A percentile compares a stretch with the other conserved stretches of the same genome.
Conservation (phyloP, 2,888 invertebrate genomes). For the Agonum fuliginosum region DNA sequence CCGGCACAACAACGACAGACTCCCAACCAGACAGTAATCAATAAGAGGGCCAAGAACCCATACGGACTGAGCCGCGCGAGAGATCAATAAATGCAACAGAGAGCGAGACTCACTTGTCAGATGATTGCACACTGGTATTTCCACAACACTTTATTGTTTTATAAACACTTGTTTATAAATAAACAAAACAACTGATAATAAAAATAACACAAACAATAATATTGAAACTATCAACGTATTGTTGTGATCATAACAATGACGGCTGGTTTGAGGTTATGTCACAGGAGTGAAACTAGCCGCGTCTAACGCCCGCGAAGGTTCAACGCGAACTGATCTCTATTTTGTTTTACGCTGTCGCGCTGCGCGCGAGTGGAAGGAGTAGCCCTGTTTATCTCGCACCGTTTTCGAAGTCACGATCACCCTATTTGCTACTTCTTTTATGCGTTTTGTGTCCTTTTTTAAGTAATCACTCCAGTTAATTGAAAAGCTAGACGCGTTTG, state of each 20-base stretch:
- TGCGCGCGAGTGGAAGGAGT: conserved; percentile 13
- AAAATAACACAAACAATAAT: background rate
- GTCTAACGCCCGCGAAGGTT: background rate
- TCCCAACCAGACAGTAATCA: conserved; percentile 21
- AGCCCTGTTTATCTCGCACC: conserved; percentile 20
- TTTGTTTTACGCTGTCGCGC: background rate
- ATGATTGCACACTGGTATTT: background rate
- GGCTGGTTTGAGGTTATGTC: background rate
- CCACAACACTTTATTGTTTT: background rate
- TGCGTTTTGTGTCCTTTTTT: conserved; percentile 34
- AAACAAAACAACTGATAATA: conserved; percentile 4
- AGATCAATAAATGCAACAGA: conserved; percentile 41
- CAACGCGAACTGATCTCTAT: conserved; percentile 19
- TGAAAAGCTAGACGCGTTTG: conserved; percentile 4
- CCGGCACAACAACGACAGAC: conserved; percentile 2
- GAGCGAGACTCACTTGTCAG: conserved; percentile 4
- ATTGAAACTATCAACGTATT: conserved; percentile 1
- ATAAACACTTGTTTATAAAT: conserved; percentile 2
- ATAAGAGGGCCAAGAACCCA: conserved; percentile 17
- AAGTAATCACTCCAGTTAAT: conserved; percentile 16
- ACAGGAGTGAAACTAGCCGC: background rate
- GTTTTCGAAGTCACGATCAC: conserved; percentile 34
- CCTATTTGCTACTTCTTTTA: conserved; percentile 41
- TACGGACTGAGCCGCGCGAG: background rate
- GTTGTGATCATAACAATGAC: background rate